Conservation (phyloP, 2,797 vertebrate species). For the Rhinogobio ventralis region DNA sequence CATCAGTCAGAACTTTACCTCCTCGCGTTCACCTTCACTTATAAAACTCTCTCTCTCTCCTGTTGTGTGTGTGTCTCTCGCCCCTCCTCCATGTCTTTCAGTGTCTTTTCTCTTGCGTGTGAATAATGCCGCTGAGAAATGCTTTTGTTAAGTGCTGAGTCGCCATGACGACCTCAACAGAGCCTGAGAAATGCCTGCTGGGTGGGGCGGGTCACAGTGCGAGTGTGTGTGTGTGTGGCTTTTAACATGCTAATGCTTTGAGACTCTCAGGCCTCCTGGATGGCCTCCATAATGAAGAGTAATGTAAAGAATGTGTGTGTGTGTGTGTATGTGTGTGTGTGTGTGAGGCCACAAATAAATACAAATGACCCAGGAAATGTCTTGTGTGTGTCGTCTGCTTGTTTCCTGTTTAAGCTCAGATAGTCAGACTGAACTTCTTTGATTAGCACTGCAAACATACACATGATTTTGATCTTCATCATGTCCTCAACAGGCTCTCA, state of each 20-base stretch:
- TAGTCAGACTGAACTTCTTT: background rate
- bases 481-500: background rate
- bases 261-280: slow-evolving; percentile 63
- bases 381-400: background rate
- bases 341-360: slow-evolving; percentile 62
- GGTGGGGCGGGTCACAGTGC: slow-evolving; percentile 71
- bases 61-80: slow-evolving; percentile 34
- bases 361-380: slow-evolving; percentile 58
- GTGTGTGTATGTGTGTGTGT: slow-evolving; percentile 53
- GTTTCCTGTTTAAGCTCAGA: background rate
- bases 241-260: slow-evolving; percentile 79
- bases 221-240: slow-evolving; percentile 50
- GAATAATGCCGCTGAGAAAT: slow-evolving; percentile 86
- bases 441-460: background rate
- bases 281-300: slow-evolving; percentile 59
- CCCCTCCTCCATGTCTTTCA: slow-evolving; percentile 44
- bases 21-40: slow-evolving; percentile 7
- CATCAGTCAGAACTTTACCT: slow-evolving; percentile 25
- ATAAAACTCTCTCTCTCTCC: slow-evolving; percentile 34
- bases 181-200: slow-evolving; percentile 82
- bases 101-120: slow-evolving; percentile 66
- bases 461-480: background rate
- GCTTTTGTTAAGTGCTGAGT: slow-evolving; percentile 86
- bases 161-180: slow-evolving; percentile 85
- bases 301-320: slow-evolving; percentile 68